Percentiles rank a stretch among this genome's conserved stretches.
Evolutionary conservation across 2,797 vertebrate genomes (phyloP).

Genomic region (Phyllotis vaccarum): DNA sequence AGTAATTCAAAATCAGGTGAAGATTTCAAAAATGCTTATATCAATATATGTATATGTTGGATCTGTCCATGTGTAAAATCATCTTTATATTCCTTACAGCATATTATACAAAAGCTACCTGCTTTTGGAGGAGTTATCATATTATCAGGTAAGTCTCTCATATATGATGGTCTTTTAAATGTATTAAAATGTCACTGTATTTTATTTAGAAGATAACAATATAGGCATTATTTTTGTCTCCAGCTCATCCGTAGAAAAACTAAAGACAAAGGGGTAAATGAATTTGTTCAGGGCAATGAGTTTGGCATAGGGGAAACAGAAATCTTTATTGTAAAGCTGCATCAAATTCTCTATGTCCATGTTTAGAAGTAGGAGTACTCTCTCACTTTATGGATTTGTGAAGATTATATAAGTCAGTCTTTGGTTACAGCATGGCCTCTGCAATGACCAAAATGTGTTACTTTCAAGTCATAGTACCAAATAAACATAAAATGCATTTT

Average conservation of each 20-base stretch:
- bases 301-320: not conserved
- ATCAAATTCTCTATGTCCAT: not conserved
- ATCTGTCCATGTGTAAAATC: not conserved
- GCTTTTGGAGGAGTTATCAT: not conserved
- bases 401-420: not conserved
- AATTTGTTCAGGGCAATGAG: not conserved
- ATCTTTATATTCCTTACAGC: not conserved
- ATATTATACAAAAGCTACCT: not conserved
- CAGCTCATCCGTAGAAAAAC: not conserved
- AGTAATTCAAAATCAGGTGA: not conserved
- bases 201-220: not conserved
- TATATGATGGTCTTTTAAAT: not conserved
- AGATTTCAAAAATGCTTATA: not conserved
- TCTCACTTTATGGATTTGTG: not conserved
- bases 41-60: no score
- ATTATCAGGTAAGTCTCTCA: not conserved
- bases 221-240: not conserved
- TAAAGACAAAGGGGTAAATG: not conserved
- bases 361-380: not conserved
- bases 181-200: not conserved
- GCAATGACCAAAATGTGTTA: constrained; percentile 6
- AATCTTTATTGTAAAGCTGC: not conserved
- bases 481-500: constrained; percentile 54
- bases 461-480: not conserved
- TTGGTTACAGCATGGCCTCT: not conserved